These are phyloP conservation scores for Picathartes gymnocephalus DNA, from an alignment of 2,113 vertebrate species.

Conservation along the genomic window DNA sequence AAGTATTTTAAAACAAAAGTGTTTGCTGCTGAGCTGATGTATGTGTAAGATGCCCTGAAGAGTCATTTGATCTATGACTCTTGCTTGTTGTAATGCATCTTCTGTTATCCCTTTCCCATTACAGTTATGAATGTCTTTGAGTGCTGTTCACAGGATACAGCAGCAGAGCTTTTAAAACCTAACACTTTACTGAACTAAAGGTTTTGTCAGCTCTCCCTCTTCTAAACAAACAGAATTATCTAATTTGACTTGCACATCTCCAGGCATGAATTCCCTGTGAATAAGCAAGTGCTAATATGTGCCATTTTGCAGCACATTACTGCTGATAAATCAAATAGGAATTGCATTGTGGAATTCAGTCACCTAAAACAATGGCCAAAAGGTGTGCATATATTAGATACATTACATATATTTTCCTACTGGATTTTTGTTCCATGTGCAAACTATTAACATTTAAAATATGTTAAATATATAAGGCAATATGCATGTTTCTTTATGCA, in stretches of 20 bases:
- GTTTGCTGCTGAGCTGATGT: background rate
- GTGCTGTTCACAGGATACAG: background rate
- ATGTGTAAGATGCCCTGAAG: background rate
- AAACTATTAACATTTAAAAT: background rate
- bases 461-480: background rate
- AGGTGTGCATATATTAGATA: background rate
- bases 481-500: background rate
- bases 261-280: background rate
- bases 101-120: slow-evolving; percentile 23
- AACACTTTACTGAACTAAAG: background rate
- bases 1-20: slow-evolving; percentile 36
- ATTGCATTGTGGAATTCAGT: background rate
- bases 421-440: background rate
- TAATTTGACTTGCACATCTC: background rate
- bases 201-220: slow-evolving; percentile 12
- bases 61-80: background rate
- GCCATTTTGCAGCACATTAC: slow-evolving; percentile 17
- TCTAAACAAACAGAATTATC: slow-evolving; percentile 17
- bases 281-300: background rate
- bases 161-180: background rate
- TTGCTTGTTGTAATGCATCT: background rate
- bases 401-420: background rate
- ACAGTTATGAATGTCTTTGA: slow-evolving; percentile 18
- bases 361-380: background rate
- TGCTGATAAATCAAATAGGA: background rate